Conservation (phyloP, 2,113 vertebrate genomes). For the Oncorhynchus gorbuscha region DNA sequence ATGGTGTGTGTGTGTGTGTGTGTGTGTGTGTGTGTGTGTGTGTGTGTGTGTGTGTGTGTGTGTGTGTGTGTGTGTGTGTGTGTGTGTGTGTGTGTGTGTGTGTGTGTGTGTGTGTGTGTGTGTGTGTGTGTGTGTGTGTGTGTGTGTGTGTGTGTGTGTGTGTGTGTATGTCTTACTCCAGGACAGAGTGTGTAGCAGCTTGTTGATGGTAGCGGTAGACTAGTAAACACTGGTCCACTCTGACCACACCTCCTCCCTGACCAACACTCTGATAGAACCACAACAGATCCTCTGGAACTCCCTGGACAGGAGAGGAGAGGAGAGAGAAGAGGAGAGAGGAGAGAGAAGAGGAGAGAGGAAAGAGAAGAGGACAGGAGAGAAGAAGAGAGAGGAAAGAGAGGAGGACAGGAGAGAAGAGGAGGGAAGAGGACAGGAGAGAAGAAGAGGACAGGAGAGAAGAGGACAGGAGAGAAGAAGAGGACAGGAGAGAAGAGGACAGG, state of each 20-base stretch:
- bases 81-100: neutral
- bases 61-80: too few relatives aligned
- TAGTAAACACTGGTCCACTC: slow-evolving; percentile 83
- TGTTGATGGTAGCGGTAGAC: slow-evolving; percentile 87
- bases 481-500: neutral
- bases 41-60: too few relatives aligned
- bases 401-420: too few relatives aligned
- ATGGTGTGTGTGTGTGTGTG: neutral
- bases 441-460: neutral
- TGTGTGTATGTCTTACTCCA: slow-evolving; percentile 78
- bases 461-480: too few relatives aligned
- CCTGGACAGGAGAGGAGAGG: slow-evolving; percentile 64
- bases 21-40: neutral
- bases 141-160: neutral
- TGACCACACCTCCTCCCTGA: slow-evolving; percentile 74
- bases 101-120: slow-evolving; percentile 3
- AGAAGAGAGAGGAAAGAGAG: too few relatives aligned
- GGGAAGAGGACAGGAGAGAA: neutral
- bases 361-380: too few relatives aligned
- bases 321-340: too few relatives aligned
- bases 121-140: slow-evolving; percentile 1
- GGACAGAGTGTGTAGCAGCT: slow-evolving; percentile 82
- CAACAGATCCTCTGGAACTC: slow-evolving; percentile 91
- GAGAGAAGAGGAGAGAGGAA: too few relatives aligned
- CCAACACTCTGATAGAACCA: slow-evolving; percentile 90